Evolutionary conservation across 1,140 invertebrate genomes (phyloP), one percentile per base, ranked within the genome.

Genomic region (Sminthurinus signatus): DNA sequence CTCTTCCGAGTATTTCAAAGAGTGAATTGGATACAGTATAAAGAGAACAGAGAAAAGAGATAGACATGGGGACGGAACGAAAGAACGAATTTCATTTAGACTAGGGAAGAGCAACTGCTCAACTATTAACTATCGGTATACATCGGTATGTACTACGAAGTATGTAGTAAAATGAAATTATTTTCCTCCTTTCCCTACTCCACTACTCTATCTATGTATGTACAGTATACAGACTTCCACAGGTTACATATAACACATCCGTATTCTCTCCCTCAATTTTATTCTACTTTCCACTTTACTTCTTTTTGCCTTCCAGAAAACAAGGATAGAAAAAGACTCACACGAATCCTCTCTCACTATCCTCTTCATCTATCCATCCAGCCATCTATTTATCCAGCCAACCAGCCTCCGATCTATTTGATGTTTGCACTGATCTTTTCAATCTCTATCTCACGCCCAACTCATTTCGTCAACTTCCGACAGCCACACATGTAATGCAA

Each of bases 381-480:
- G n/a, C n/a, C n/a, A n/a, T n/a, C n/a, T n/a, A n/a, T n/a, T n/a
- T n/a, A n/a, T n/a, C n/a, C n/a, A n/a, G n/a, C n/a, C n/a, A n/a
- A n/a, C n/a, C 61, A 57, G 39, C 43, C 32, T 55, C 43, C 52
- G 21, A 63, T 63, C 60, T 54, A 62, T 54, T 62, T 62, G 50
- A 60, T 60, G 59, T 60, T 60, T 39, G 36, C 39, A 63, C 27
- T 63, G 52, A 65, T 67, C 61, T 67, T 60, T 61, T 68, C 62
- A 64, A 68, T 64, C 60, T 65, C 55, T 29, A 56, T 58, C 64
- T 69, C 64, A 69, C 68, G 68, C 68, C 68, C 68, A 69, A 55
- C 58, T 65, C 68, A 69, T 69, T 69, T 60, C 61, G 51, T 39
- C 60, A 27, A 62, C 57, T 62, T 60, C 60, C 60, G 44, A 56